Evolutionary conservation across 2,113 vertebrate genomes (phyloP).

Genomic region (Nyctereutes procyonoides): DNA sequence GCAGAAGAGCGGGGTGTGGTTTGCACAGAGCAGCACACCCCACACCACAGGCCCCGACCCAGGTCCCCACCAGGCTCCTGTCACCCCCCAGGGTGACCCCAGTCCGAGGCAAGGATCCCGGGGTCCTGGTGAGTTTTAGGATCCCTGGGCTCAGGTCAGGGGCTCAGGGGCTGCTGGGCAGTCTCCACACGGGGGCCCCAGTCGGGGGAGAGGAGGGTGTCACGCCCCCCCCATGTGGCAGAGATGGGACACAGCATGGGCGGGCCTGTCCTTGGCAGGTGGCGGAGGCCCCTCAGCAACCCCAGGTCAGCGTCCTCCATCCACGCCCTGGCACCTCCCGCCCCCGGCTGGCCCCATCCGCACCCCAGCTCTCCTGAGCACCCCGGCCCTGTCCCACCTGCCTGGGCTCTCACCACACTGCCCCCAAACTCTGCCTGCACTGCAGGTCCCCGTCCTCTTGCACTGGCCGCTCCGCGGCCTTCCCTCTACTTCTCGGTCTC

Average conservation of each 20-base stretch:
- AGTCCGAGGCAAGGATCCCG: background rate
- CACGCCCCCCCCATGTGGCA: accelerated
- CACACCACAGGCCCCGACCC: accelerated
- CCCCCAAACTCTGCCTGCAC: accelerated
- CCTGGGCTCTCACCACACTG: background rate
- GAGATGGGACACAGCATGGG: background rate
- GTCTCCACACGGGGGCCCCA: background rate
- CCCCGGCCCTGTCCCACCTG: background rate
- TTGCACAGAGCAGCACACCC: accelerated
- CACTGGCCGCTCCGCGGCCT: background rate
- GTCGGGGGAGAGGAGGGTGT: background rate
- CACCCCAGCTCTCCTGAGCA: background rate
- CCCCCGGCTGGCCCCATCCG: background rate
- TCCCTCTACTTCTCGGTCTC: background rate
- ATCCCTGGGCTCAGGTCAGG: background rate
- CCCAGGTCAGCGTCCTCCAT: background rate
- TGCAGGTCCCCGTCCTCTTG: background rate
- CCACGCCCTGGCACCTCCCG: background rate
- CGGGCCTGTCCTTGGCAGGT: background rate
- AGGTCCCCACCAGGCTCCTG: accelerated
- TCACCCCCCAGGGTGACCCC: background rate
- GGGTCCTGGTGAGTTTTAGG: background rate
- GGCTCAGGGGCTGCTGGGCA: accelerated
- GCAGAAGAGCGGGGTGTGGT: too few relatives aligned
- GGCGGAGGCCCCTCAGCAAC: background rate